Evolutionary conservation across 2,113 vertebrate genomes (phyloP).

Genomic region (Thymallus thymallus): DNA sequence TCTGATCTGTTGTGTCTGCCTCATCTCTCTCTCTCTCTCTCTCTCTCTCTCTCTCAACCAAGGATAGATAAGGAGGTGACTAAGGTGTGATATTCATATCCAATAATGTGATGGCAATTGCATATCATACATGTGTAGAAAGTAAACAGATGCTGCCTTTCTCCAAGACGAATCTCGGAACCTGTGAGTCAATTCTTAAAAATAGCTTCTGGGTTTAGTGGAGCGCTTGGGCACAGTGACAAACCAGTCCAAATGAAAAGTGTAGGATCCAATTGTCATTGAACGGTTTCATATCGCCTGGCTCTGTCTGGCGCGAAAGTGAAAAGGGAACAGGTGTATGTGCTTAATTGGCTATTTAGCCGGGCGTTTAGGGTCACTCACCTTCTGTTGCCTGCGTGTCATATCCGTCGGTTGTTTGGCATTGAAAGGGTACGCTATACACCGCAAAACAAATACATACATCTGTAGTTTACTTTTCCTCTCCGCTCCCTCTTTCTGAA

Average conservation of each 20-base stretch:
- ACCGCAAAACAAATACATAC: conserved; percentile 89
- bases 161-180: not conserved
- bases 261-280: not conserved
- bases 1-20: too few species aligned
- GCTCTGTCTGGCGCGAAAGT: too few species aligned
- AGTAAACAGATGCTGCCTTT: not conserved
- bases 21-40: too few species aligned
- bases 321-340: not conserved
- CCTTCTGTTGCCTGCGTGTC: conserved; percentile 90
- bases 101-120: not conserved
- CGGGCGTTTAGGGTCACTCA: too few species aligned
- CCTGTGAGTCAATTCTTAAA: not conserved
- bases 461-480: conserved; percentile 85
- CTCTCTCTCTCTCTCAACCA: too few species aligned
- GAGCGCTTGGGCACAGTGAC: not conserved
- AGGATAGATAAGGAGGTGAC: too few species aligned
- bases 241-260: not conserved
- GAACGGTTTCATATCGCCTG: too few species aligned
- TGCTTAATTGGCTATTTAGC: not conserved
- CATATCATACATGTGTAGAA: not conserved
- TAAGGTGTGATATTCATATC: not conserved
- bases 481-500: conserved; percentile 82
- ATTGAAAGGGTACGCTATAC: conserved; percentile 89
- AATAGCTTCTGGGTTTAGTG: not conserved
- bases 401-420: conserved; percentile 94